Evolutionary conservation across 1,140 invertebrate species (phyloP).

Genomic region (Ceratina calcarata): DNA sequence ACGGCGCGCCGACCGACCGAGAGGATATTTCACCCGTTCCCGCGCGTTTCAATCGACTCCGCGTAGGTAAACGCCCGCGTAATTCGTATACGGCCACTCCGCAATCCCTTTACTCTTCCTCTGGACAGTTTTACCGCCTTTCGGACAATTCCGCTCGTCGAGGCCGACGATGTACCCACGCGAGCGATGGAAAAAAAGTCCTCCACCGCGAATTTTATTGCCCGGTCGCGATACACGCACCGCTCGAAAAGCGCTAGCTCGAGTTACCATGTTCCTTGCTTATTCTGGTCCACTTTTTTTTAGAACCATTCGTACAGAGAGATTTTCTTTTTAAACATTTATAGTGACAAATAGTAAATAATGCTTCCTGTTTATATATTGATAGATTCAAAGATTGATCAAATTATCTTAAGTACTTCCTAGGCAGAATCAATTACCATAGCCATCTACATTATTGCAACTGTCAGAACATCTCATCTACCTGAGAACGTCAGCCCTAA

Average conservation of each 20-base stretch:
- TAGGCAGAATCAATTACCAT: background rate
- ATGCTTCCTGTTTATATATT: no score
- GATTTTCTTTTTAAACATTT: no score
- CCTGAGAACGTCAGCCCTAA: background rate
- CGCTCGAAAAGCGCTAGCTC: background rate
- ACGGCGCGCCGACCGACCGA: background rate
- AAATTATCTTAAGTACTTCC: no score
- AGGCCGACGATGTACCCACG: slow-evolving; percentile 15
- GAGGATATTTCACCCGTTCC: background rate
- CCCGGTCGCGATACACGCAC: background rate
- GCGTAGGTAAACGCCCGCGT: slow-evolving; percentile 32
- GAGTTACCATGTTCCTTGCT: background rate
- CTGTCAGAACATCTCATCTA: no score
- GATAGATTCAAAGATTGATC: no score
- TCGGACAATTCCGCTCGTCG: slow-evolving; percentile 45
- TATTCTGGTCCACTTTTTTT: no score
- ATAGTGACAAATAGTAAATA: no score
- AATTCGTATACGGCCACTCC: slow-evolving; percentile 11
- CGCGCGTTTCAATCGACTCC: slow-evolving; percentile 56
- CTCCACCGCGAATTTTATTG: slow-evolving; percentile 22
- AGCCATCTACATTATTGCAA: background rate
- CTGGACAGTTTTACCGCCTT: slow-evolving; percentile 63
- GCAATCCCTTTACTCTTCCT: slow-evolving; percentile 42
- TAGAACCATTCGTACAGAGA: no score
- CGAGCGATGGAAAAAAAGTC: slow-evolving; percentile 34